Conservation (phyloP, 2,797 vertebrate species). For the Philypnodon macrostomus region DNA sequence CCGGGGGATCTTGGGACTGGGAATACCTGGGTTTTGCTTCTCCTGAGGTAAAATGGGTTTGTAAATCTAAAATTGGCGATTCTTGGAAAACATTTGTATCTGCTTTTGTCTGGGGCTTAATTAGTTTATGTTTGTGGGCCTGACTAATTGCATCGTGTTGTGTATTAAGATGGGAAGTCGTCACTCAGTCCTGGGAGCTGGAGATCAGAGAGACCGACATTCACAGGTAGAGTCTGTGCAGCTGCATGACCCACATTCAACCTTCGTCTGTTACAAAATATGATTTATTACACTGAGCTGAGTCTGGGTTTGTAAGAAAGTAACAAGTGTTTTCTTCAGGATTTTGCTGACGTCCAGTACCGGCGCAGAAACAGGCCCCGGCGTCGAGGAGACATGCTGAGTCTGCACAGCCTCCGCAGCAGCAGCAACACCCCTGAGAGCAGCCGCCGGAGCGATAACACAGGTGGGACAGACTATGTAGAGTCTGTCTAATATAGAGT, state of each 20-base stretch:
- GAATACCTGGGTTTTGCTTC: slow-evolving; percentile 98
- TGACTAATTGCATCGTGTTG: slow-evolving; percentile 53
- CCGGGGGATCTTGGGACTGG: slow-evolving; percentile 98
- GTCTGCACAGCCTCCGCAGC: slow-evolving; percentile 84
- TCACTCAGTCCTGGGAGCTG: slow-evolving; percentile 73
- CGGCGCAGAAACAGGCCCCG: slow-evolving; percentile 91
- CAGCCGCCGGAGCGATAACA: slow-evolving; percentile 84
- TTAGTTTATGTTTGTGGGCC: slow-evolving; percentile 35
- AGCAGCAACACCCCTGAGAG: slow-evolving; percentile 86
- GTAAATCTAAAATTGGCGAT: no score
- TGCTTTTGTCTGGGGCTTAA: slow-evolving; percentile 18
- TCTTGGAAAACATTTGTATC: no score
- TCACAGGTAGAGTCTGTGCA: slow-evolving; percentile 68
- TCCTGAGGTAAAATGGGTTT: slow-evolving; percentile 95
- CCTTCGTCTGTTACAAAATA: neutral
- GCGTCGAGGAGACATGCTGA: slow-evolving; percentile 87
- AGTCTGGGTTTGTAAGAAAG: slow-evolving; percentile 1
- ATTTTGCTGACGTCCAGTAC: slow-evolving; percentile 98
- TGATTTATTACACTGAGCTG: slow-evolving; percentile 3
- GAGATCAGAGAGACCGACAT: slow-evolving; percentile 75
- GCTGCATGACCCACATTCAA: slow-evolving; percentile 26
- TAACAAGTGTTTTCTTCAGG: slow-evolving; percentile 75
- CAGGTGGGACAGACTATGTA: slow-evolving; percentile 70
- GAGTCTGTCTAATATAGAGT: no score
- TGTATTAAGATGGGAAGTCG: slow-evolving; percentile 79